These are phyloP conservation scores for Hozukius guyotensis DNA, from an alignment of 2,797 vertebrate genomes.

Conservation along the genomic window DNA sequence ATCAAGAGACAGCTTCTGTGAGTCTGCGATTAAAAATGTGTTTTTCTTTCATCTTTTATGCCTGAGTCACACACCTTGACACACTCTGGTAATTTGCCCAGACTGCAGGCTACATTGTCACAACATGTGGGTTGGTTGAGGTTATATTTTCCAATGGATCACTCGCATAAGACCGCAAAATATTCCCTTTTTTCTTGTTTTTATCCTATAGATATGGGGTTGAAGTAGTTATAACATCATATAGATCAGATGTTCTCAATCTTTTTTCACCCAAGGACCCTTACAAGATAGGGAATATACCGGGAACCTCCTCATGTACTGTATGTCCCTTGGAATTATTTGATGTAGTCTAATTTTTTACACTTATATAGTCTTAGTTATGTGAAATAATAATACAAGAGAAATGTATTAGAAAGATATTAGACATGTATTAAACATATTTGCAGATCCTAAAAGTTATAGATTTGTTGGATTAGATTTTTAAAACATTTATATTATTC, in stretches of 20 bases:
- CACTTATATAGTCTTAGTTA: too few species aligned
- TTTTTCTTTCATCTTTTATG: conserved; percentile 16
- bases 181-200: background rate
- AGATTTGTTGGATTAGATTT: too few species aligned
- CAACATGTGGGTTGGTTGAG: background rate
- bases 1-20: conserved; percentile 9
- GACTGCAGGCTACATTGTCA: conserved; percentile 5
- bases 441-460: too few species aligned
- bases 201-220: background rate
- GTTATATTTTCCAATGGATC: background rate
- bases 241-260: too few species aligned
- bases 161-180: background rate
- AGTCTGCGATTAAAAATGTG: background rate
- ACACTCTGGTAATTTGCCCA: conserved; percentile 9
- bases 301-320: too few species aligned
- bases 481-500: too few species aligned
- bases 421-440: too few species aligned
- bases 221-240: background rate
- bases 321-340: too few species aligned
- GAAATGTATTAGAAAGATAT: rapidly evolving
- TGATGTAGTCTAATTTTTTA: too few species aligned
- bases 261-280: too few species aligned
- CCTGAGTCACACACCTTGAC: conserved; percentile 17
- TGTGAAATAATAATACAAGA: too few species aligned
- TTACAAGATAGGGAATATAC: too few species aligned